These are phyloP conservation scores for Florisuga fusca DNA, from an alignment of 2,797 vertebrate genomes.

Conservation along the genomic window DNA sequence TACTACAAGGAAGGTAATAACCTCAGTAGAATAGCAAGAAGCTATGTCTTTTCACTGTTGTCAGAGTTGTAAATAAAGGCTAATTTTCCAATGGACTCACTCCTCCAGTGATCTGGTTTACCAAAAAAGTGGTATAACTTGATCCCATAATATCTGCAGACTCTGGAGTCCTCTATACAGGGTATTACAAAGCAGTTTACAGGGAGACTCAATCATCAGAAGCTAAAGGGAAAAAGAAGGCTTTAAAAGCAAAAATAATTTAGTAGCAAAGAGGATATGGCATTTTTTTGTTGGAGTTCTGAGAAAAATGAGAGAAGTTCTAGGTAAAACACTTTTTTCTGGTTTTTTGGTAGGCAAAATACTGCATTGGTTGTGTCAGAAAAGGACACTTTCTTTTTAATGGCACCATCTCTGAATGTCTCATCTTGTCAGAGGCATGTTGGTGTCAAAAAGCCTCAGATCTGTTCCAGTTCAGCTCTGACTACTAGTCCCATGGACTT, in stretches of 20 bases:
- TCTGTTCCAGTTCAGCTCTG: background rate
- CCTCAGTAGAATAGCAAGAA: conserved; percentile 23
- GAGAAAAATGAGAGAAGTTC: conserved; percentile 1
- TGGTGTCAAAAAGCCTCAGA: background rate
- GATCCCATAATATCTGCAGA: conserved; percentile 14
- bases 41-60: conserved; percentile 44
- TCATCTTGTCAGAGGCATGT: background rate
- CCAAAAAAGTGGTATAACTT: background rate
- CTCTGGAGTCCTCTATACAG: conserved; percentile 34
- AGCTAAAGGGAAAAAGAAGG: conserved; percentile 28
- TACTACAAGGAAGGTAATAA: conserved; percentile 52
- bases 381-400: background rate
- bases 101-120: background rate
- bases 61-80: conserved; percentile 60
- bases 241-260: conserved; percentile 47
- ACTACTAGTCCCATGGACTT: background rate
- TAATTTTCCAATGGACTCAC: conserved; percentile 19
- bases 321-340: background rate
- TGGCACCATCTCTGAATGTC: background rate
- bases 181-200: conserved; percentile 54
- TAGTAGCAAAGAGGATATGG: background rate
- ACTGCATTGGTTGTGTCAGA: background rate
- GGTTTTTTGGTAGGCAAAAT: background rate
- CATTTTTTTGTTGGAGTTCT: background rate
- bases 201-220: conserved; percentile 52